phyloP scores from a whole-genome alignment of 92 coral and sea anemone genomes.

The Epizoanthus fatuus region DNA sequence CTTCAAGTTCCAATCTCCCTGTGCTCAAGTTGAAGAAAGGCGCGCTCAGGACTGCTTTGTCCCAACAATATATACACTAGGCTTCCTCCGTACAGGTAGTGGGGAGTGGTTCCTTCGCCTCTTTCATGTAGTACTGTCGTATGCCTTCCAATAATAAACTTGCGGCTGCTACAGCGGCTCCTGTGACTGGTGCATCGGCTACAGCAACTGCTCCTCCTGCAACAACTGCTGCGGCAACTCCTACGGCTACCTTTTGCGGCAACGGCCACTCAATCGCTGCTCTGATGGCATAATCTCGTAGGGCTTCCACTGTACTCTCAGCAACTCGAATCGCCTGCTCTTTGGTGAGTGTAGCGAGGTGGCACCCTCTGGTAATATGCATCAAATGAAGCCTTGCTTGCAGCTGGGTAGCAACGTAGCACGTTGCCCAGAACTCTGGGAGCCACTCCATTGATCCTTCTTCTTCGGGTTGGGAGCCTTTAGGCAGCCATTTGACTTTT shows the following conservation, averaged over 20 bases:
- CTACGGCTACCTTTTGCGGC: not conserved
- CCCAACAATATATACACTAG: too few relatives aligned
- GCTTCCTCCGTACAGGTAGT: too few relatives aligned
- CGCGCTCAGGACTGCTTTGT: too few relatives aligned
- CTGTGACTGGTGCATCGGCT: too few relatives aligned
- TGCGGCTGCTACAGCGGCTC: too few relatives aligned
- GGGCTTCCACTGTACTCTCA: not conserved
- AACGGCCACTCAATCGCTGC: not conserved
- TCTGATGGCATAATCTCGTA: not conserved
- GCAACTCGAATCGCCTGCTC: not conserved
- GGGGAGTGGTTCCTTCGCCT: too few relatives aligned
- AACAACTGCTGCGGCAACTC: not conserved
- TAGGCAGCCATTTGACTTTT: not conserved
- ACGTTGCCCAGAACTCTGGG: not conserved
- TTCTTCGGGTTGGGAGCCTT: not conserved
- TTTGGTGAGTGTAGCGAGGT: not conserved
- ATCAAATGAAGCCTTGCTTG: not conserved
- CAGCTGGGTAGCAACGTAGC: not conserved
- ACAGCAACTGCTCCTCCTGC: too few relatives aligned
- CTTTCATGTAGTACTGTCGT: too few relatives aligned
- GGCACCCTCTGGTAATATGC: not conserved
- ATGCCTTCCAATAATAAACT: too few relatives aligned
- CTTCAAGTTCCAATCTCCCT: too few relatives aligned
- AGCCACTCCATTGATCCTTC: slow-evolving; percentile 1
- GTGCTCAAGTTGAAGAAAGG: too few relatives aligned